phyloP scores from a whole-genome alignment of 2,113 vertebrate species.

The Dendrocopos noguchii region DNA sequence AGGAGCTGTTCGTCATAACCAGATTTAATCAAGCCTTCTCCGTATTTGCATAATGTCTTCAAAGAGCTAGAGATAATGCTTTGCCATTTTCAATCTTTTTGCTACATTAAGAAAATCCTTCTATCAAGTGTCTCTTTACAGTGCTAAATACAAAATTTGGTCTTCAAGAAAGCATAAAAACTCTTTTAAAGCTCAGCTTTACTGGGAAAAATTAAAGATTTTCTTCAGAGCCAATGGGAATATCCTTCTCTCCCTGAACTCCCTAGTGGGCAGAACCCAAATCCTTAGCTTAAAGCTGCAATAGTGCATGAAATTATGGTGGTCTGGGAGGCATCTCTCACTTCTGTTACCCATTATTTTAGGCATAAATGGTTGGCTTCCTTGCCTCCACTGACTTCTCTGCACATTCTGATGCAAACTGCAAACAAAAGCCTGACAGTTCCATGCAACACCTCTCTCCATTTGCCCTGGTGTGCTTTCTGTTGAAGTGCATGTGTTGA shows the following conservation, averaged over 20 bases:
- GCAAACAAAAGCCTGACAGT: fast-evolving
- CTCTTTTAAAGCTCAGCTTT: background rate
- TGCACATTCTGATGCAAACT: background rate
- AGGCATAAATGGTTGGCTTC: background rate
- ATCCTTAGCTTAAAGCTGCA: background rate
- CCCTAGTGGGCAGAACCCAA: fast-evolving
- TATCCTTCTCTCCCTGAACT: background rate
- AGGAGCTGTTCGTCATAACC: constrained; percentile 14
- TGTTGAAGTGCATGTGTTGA: background rate
- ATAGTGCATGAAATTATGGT: fast-evolving
- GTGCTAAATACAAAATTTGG: background rate
- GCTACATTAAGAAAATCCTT: background rate
- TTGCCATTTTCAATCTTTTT: constrained; percentile 8
- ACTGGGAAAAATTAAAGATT: background rate
- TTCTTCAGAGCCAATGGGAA: background rate
- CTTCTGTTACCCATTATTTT: background rate
- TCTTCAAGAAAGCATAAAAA: background rate
- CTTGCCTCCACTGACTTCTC: background rate
- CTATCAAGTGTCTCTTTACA: background rate
- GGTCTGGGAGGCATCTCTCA: background rate
- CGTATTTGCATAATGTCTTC: constrained; percentile 31
- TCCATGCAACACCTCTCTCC: background rate
- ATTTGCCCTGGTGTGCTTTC: background rate
- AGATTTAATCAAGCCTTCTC: constrained; percentile 22
- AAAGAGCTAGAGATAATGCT: background rate